These are phyloP conservation scores for Myotis pilosus DNA, from an alignment of 2,797 vertebrate genomes.

Conservation along the genomic window DNA sequence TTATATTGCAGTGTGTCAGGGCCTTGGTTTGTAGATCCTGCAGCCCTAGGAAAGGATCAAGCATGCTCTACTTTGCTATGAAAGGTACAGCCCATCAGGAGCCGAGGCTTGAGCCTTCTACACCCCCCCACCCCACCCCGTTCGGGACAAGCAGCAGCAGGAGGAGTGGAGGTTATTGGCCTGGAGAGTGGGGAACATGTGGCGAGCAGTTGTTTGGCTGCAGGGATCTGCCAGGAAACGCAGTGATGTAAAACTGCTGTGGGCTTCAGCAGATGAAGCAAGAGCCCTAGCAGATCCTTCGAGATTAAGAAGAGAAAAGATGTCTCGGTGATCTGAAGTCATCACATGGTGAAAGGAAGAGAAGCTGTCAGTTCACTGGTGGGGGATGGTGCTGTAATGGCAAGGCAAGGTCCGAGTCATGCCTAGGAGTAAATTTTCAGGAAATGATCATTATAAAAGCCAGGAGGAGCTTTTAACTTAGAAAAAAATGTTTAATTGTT, in stretches of 20 bases:
- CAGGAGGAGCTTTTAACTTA: not conserved
- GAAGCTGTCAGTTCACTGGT: not conserved
- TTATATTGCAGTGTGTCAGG: not conserved
- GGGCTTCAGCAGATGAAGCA: not conserved
- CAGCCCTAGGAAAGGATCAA: not conserved
- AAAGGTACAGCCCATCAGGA: not conserved
- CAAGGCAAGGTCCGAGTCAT: not conserved
- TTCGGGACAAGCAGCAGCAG: not conserved
- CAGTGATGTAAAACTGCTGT: not conserved
- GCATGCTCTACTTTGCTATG: not conserved
- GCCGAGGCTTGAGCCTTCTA: not conserved
- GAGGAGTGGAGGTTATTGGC: not conserved
- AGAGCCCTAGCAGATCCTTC: not conserved
- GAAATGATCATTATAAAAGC: conserved; percentile 13
- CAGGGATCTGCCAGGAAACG: not conserved
- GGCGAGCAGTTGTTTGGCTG: not conserved
- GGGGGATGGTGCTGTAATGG: not conserved
- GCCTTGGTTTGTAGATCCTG: not conserved
- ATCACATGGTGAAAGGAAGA: not conserved
- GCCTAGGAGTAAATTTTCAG: not conserved
- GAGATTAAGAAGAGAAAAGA: not conserved
- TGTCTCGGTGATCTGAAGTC: not conserved
- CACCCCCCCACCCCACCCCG: too few species aligned
- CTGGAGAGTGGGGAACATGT: not conserved
- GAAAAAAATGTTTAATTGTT: conserved; percentile 13